phyloP scores from a whole-genome alignment of 2,888 invertebrate genomes.

The Cremastobaeus sp. region DNA sequence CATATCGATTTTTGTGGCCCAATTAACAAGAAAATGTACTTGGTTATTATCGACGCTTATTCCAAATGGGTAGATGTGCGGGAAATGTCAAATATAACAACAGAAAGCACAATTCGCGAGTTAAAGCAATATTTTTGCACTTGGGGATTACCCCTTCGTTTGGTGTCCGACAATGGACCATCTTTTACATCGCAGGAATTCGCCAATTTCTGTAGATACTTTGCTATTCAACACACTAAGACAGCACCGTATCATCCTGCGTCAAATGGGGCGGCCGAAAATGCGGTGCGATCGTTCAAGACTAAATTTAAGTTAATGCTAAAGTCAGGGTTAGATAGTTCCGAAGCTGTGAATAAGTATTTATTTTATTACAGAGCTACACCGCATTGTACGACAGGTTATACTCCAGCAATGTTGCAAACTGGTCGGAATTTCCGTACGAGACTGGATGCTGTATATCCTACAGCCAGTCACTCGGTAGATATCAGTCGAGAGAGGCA shows the following conservation, averaged over 20 bases:
- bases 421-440: conserved; percentile 41
- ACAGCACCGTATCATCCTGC: too few species aligned
- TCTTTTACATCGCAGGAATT: conserved; percentile 20
- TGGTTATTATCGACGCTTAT: conserved; percentile 61
- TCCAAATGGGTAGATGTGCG: conserved; percentile 62
- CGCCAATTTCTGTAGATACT: conserved; percentile 24
- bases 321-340: background rate
- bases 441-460: conserved; percentile 42
- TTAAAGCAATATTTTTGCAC: background rate
- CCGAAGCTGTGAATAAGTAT: conserved; percentile 54
- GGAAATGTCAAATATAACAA: conserved; percentile 49
- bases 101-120: conserved; percentile 44
- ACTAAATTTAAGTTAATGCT: conserved; percentile 56
- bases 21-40: conserved; percentile 59
- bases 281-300: conserved; percentile 56
- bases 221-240: conserved; percentile 39
- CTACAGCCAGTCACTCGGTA: conserved; percentile 21
- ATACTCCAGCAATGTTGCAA: conserved; percentile 55
- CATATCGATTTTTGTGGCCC: too few species aligned
- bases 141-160: background rate
- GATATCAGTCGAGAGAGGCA: conserved; percentile 29
- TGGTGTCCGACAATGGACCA: background rate
- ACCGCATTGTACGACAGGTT: conserved; percentile 59
- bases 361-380: conserved; percentile 57
- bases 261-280: conserved; percentile 54